Evolutionary conservation across 2,797 vertebrate genomes (phyloP).

Genomic region (Pelochelys cantorii): DNA sequence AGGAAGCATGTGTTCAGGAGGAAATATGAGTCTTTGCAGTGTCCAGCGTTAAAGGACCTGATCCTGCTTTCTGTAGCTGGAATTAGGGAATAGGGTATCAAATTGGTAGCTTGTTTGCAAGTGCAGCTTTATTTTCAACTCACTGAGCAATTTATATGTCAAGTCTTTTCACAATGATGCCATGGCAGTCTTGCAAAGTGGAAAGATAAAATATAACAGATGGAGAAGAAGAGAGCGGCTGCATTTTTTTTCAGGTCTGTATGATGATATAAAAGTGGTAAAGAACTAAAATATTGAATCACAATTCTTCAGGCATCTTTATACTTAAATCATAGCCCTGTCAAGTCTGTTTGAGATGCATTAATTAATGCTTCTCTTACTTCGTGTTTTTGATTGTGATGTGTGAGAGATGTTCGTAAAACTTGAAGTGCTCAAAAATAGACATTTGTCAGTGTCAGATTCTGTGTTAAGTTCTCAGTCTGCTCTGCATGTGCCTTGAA

Average conservation of each 20-base stretch:
- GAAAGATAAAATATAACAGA: slow-evolving; percentile 69
- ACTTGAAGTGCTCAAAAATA: slow-evolving; percentile 70
- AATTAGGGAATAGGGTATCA: slow-evolving; percentile 27
- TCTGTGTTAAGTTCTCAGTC: slow-evolving; percentile 6
- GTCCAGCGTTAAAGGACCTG: background rate
- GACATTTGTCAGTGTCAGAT: slow-evolving; percentile 71
- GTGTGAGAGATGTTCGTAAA: slow-evolving; percentile 58
- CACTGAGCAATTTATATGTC: slow-evolving; percentile 59
- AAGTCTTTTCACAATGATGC: slow-evolving; percentile 40
- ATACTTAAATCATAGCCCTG: slow-evolving; percentile 80
- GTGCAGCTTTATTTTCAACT: slow-evolving; percentile 63
- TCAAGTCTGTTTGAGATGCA: slow-evolving; percentile 75
- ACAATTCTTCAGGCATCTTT: slow-evolving; percentile 79
- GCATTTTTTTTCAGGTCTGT: slow-evolving; percentile 64
- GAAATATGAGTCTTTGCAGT: background rate
- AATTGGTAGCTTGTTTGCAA: slow-evolving; percentile 66
- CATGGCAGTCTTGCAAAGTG: slow-evolving; percentile 49
- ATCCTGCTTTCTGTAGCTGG: background rate
- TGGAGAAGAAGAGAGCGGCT: slow-evolving; percentile 7
- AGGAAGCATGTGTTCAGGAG: background rate
- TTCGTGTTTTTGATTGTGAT: slow-evolving; percentile 66
- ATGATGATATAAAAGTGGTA: slow-evolving; percentile 70
- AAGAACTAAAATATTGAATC: slow-evolving; percentile 80
- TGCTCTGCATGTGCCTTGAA: slow-evolving; percentile 21
- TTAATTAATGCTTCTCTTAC: slow-evolving; percentile 80